These are phyloP conservation scores for Plebejus anna DNA, from an alignment of 2,888 invertebrate species.

Conservation along the genomic window DNA sequence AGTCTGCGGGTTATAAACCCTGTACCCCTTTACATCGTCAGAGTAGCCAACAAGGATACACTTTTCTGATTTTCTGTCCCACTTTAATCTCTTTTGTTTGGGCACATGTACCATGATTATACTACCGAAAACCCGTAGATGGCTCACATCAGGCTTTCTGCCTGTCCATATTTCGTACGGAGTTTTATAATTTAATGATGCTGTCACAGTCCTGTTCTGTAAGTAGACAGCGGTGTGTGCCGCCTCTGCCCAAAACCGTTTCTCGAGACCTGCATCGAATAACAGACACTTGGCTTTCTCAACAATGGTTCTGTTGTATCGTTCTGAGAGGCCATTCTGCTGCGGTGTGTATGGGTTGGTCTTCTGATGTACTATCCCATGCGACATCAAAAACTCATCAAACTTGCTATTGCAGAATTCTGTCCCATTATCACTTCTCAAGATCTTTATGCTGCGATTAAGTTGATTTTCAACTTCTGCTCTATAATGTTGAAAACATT, in stretches of 20 bases:
- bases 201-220: slow-evolving; percentile 28
- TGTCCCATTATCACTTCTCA: slow-evolving; percentile 26
- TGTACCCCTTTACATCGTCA: slow-evolving; percentile 38
- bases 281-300: slow-evolving; percentile 37
- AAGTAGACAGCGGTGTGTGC: slow-evolving; percentile 31
- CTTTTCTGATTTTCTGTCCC: slow-evolving; percentile 26
- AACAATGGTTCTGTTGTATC: slow-evolving; percentile 37
- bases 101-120: too few species aligned
- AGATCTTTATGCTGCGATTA: slow-evolving; percentile 30
- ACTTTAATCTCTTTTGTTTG: too few species aligned
- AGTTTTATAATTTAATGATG: not conserved
- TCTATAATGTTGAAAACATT: slow-evolving; percentile 23
- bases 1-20: slow-evolving; percentile 38
- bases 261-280: slow-evolving; percentile 29
- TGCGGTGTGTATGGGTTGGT: slow-evolving; percentile 36
- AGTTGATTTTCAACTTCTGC: slow-evolving; percentile 23
- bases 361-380: slow-evolving; percentile 34
- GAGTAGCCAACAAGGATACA: slow-evolving; percentile 40
- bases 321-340: slow-evolving; percentile 39
- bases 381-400: slow-evolving; percentile 29
- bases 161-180: too few species aligned
- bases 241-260: slow-evolving; percentile 32
- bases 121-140: too few species aligned
- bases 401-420: slow-evolving; percentile 20
- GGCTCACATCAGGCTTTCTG: too few species aligned